Evolutionary conservation across 2,113 vertebrate genomes (phyloP), one percentile per base, ranked within the genome.

Genomic region (Thomomys bottae): DNA sequence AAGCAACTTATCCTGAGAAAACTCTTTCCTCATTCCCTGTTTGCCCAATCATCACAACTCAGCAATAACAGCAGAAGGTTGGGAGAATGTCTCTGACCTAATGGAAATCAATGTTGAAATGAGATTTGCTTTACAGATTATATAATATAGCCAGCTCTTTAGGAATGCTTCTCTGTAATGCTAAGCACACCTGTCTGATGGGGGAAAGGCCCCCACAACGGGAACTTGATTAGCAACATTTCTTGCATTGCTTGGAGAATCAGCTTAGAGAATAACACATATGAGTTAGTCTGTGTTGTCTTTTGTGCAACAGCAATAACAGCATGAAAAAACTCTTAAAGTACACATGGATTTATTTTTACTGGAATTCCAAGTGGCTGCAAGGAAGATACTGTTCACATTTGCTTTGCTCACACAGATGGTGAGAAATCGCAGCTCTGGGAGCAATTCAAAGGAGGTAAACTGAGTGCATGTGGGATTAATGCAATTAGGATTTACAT

Each of bases 101-200:
- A 95, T 57, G 92, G 92, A 94, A 96, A 95, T 95, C 96, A 95
- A 95, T 92, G 77, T 88, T 91, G 93, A 95, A 90, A 94, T 28
- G 66, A 95, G 92, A 95, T 87, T 95, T 81, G 28, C 86, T 95
- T 90, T 87, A 85, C 88, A 93, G 81, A 94, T 84, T 87, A 71
- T 49, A 70, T 24, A 24, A n/a, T 63, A 49, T 28, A 72, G 57
- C 49, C 84, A 94, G 71, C 68, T 81, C 40, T 90, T 94, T 9
- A 73, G 80, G 83, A 92, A 70, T 84, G 59, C 59, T 87, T 63
- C 28, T 28, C 64, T 77, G 8, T 63, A 92, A 90, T 81, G 67
- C 80, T 79, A 81, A 95, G 86, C 61, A 86, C 9, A 87, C 86
- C 80, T 95, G 81, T 73, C 86, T 95, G 45, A 71, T 81, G 26